phyloP scores from a whole-genome alignment of 2,888 invertebrate genomes.

The Alentia gelatinosa region DNA sequence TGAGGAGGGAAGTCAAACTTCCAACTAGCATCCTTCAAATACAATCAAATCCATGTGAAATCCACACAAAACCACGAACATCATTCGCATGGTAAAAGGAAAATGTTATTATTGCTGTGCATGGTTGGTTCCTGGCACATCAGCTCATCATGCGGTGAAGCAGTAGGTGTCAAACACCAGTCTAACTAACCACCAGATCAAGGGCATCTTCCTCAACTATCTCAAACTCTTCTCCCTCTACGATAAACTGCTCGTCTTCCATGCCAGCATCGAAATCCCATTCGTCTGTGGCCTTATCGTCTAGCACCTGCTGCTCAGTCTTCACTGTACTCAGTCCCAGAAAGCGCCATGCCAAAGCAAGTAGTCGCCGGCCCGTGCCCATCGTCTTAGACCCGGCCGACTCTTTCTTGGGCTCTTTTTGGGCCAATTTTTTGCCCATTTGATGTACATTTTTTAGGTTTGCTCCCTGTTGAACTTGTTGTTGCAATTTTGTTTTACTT shows the following conservation, averaged over 20 bases:
- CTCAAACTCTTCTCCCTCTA: conserved; percentile 24
- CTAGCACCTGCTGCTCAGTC: background rate
- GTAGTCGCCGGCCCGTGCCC: background rate
- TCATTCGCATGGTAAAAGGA: too few relatives aligned
- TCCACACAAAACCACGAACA: too few relatives aligned
- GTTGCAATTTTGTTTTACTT: too few relatives aligned
- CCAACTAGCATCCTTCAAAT: too few relatives aligned
- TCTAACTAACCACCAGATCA: conserved; percentile 29
- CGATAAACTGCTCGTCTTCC: conserved; percentile 31
- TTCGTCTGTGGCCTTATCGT: background rate
- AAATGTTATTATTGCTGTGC: too few relatives aligned
- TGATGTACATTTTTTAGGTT: too few relatives aligned
- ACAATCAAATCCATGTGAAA: too few relatives aligned
- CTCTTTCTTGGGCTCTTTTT: background rate
- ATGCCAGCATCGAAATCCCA: conserved; percentile 28
- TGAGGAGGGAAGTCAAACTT: too few relatives aligned
- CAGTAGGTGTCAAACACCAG: background rate
- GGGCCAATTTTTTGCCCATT: too few relatives aligned
- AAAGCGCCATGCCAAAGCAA: conserved; percentile 20
- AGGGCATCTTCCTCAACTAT: conserved; percentile 17
- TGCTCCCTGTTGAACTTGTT: too few relatives aligned
- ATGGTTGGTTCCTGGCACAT: too few relatives aligned
- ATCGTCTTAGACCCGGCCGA: background rate
- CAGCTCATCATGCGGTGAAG: conserved; percentile 21
- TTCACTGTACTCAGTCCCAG: background rate